Base-by-base conservation (phyloP, 2,888 invertebrate species). In the Spilosoma lubricipeda region DNA sequence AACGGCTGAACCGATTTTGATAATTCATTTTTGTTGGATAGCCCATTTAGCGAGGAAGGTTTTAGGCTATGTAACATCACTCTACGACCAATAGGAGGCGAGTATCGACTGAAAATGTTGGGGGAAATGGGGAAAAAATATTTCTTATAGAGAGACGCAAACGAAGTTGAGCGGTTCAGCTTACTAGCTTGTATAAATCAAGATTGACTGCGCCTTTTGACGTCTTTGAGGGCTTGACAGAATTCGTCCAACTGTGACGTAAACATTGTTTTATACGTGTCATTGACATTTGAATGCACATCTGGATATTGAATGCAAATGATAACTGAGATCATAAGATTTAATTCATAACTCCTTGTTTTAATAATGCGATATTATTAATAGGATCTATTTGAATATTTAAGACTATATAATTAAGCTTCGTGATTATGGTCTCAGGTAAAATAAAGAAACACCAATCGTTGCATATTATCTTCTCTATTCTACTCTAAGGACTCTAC, bases 291-390 rank as follows among this genome's bases (percentile, higher is more conserved):
- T 30, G 23, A 68, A 36, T 36, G 83, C 85, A 85, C 93, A 93
- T 93, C 93, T 93, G 89, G 90, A 91, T 91, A 86, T 85, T 80
- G 84, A 86, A 73, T 84, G 80, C 36, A 70, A 79, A 79, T 79
- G 85, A 83, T 85, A 75, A 72, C 45, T 66, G 68, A 67, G 63
- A 27, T 73, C 64, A 30, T 63, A 48, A 74, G 67, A 84, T 85
- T 48, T 48, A 67, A 20, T 67, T 63, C 42, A 20, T 39, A n/a
- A 59, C 36, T 23, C 39, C 33, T 13, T 52, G 68, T 23, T 33
- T 23, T 36, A 36, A 45, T 67, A 9, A 67, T 27, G 45, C 4
- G n/a, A 56, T 18, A 42, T 67, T 66, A 42, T 15, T 42, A 7
- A 67, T 42, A 13, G 15, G 42, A 42, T 42, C 27, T 9, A 18